Evolutionary conservation across 2,113 vertebrate species (phyloP).

Genomic region (Eurypyga helias): DNA sequence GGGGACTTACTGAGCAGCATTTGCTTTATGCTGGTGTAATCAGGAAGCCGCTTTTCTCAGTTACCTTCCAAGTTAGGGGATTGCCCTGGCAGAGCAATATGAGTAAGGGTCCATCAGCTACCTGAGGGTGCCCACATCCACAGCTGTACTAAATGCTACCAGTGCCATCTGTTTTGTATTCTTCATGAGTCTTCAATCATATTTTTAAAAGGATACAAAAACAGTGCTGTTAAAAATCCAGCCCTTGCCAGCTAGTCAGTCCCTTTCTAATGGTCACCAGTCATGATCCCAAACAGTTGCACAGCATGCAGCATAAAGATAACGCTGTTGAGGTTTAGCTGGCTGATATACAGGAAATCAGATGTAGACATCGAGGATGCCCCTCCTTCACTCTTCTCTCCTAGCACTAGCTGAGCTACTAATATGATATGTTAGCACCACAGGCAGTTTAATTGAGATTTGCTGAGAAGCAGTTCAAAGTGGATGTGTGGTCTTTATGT

Average conservation of each 20-base stretch:
- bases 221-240: neutral
- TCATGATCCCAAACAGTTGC: neutral
- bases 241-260: neutral
- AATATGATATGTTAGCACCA: neutral
- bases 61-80: neutral
- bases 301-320: rapidly evolving
- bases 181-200: neutral
- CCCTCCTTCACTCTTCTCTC: neutral
- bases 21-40: neutral
- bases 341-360: neutral
- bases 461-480: neutral
- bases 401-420: neutral
- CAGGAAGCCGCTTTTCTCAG: neutral
- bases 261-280: neutral
- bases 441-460: neutral
- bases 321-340: neutral
- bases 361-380: neutral
- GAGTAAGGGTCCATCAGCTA: neutral
- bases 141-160: rapidly evolving
- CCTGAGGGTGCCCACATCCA: neutral
- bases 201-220: neutral
- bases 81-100: neutral
- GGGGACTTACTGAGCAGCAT: neutral
- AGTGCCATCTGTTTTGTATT: neutral
- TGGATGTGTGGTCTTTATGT: rapidly evolving